A percentile compares a stretch with the other conserved stretches of the same genome.
Conservation (phyloP, 1,140 invertebrate species). For the Heliconius himera region DNA sequence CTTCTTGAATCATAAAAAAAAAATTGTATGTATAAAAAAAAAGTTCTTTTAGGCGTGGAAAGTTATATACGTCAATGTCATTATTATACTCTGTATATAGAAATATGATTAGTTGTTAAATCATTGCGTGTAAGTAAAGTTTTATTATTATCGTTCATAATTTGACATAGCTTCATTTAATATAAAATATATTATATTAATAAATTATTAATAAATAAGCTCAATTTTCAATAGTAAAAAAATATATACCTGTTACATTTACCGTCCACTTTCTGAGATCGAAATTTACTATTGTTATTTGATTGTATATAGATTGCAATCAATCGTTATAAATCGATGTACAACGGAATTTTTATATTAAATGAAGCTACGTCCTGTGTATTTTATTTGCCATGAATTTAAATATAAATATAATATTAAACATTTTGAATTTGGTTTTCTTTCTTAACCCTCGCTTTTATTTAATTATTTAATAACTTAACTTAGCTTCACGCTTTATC, state of each 20-base stretch:
- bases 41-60: background rate
- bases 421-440: background rate
- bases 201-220: background rate
- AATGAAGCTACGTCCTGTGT: conserved; percentile 12
- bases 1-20: background rate
- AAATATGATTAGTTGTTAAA: conserved; percentile 3
- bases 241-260: background rate
- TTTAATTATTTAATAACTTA: too few relatives aligned
- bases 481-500: too few relatives aligned
- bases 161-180: conserved; percentile 1
- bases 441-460: background rate
- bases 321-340: background rate
- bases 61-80: conserved; percentile 2
- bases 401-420: conserved; percentile 14
- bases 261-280: background rate
- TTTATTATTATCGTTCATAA: conserved; percentile 2
- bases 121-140: background rate
- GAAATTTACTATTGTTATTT: background rate
- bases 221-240: background rate
- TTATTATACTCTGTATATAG: background rate
- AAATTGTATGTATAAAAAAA: background rate
- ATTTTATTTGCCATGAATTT: conserved; percentile 23
- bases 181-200: background rate
- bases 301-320: background rate
- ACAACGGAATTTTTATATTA: background rate